phyloP scores from a whole-genome alignment of 2,888 invertebrate species.

The Serripes groenlandicus region DNA sequence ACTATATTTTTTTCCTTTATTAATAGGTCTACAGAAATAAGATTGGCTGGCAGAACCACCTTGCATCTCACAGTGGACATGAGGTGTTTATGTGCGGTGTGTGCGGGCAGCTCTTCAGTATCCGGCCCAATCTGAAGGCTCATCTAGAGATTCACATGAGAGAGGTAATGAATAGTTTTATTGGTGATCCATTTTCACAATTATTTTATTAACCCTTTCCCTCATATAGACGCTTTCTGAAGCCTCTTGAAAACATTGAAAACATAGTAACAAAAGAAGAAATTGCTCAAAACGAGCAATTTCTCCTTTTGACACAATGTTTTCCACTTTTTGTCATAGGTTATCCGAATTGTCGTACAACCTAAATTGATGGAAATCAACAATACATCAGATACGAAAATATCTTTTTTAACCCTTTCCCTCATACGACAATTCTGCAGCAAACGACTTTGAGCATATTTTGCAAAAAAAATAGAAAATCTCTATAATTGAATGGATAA shows the following conservation, averaged over 20 bases:
- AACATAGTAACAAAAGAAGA: background rate
- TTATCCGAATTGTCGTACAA: too few relatives aligned
- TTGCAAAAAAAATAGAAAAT: too few relatives aligned
- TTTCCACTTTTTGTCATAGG: too few relatives aligned
- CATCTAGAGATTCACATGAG: constrained; percentile 61
- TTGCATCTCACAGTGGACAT: constrained; percentile 60
- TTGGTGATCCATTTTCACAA: background rate
- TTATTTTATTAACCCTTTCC: background rate
- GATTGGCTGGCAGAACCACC: constrained; percentile 65
- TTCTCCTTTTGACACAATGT: too few relatives aligned
- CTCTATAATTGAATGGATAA: too few relatives aligned
- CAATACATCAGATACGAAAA: too few relatives aligned
- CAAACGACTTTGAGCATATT: too few relatives aligned
- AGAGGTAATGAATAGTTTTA: constrained; percentile 57
- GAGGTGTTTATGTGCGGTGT: constrained; percentile 68
- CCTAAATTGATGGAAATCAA: too few relatives aligned
- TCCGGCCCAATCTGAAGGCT: constrained; percentile 50
- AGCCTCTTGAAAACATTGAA: background rate
- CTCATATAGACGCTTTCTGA: background rate
- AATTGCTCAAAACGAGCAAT: too few relatives aligned
- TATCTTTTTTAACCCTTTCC: too few relatives aligned
- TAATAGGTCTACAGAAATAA: constrained; percentile 63
- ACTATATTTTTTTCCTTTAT: background rate
- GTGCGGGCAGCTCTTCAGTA: constrained; percentile 56
- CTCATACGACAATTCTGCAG: too few relatives aligned